These are phyloP conservation scores for Phyllopteryx taeniolatus DNA, from an alignment of 2,113 vertebrate genomes.

Conservation along the genomic window DNA sequence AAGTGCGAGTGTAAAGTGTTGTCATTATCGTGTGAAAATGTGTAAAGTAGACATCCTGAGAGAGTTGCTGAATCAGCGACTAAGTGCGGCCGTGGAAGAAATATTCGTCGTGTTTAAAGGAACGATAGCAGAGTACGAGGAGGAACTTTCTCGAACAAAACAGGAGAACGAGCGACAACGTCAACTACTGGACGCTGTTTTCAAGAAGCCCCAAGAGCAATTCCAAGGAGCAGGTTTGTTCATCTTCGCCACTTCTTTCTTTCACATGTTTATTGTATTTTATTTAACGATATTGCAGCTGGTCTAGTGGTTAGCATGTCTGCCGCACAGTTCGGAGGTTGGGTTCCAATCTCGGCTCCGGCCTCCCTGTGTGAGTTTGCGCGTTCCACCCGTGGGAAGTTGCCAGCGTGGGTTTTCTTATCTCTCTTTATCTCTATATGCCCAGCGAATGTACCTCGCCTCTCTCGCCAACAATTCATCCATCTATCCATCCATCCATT, in stretches of 20 bases:
- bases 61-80: neutral
- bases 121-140: constrained; percentile 1
- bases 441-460: too few relatives aligned
- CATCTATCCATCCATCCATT: too few relatives aligned
- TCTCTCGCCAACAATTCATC: too few relatives aligned
- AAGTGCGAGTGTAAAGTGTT: neutral
- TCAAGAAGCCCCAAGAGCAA: neutral
- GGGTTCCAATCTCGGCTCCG: too few relatives aligned
- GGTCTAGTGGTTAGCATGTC: neutral
- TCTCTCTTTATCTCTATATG: too few relatives aligned
- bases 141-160: constrained; percentile 2
- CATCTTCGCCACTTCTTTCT: neutral
- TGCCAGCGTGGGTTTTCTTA: too few relatives aligned
- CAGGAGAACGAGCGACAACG: constrained; percentile 1
- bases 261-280: neutral
- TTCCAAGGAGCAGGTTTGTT: neutral
- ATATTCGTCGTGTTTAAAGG: neutral
- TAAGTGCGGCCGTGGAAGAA: neutral
- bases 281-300: neutral
- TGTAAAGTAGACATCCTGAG: neutral
- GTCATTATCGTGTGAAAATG: neutral
- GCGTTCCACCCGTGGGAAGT: too few relatives aligned
- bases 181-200: neutral
- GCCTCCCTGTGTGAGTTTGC: too few relatives aligned
- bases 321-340: too few relatives aligned